Evolutionary conservation across 2,888 invertebrate genomes (phyloP), one percentile per base, ranked within the genome.

Genomic region (Priocnemis perturbator): DNA sequence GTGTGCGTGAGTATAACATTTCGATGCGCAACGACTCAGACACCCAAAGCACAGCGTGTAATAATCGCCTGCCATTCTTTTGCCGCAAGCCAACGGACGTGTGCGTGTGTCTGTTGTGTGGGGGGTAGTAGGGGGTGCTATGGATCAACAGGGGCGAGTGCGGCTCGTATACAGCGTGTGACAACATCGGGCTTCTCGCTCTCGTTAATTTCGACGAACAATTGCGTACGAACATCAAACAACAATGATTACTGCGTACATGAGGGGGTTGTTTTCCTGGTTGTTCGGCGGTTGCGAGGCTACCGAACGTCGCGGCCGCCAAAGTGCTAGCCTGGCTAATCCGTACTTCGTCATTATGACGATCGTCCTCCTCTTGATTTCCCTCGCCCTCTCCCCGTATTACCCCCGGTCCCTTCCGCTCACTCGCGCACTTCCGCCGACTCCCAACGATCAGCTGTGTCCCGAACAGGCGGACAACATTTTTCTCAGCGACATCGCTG

Each of bases 211-310:
- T 11, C 37, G 37, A 11, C 37, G 11, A 11, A 37, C 37, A 37
- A 37, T 37, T 37, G 37, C 37, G 37, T 37, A 37, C 37, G 37
- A 37, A 37, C 37, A 37, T 37, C 37, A 37, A 37, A 37, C 11
- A 37, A 37, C 11, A 37, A 37, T 37, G 37, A 45, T 62, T 15
- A 44, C 64, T 76, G 79, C 88, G 82, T 89, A 89, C 89, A 89
- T 89, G 81, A 89, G 86, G 68, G 89, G 89, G 83, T 89, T 89
- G 87, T 87, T 89, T 78, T 89, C 89, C 87, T 88, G 89, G 81
- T 85, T 86, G 85, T 84, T 86, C 60, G 83, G 73, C 48, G 87
- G 85, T 67, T 88, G 89, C 50, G 86, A 83, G 59, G 83, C 81
- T 69, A 84, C 78, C 67, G 88, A 87, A 45, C 89, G 82, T 67